These are phyloP conservation scores for Propithecus deckenii DNA, from an alignment of 2,797 vertebrate genomes.

Conservation along the genomic window DNA sequence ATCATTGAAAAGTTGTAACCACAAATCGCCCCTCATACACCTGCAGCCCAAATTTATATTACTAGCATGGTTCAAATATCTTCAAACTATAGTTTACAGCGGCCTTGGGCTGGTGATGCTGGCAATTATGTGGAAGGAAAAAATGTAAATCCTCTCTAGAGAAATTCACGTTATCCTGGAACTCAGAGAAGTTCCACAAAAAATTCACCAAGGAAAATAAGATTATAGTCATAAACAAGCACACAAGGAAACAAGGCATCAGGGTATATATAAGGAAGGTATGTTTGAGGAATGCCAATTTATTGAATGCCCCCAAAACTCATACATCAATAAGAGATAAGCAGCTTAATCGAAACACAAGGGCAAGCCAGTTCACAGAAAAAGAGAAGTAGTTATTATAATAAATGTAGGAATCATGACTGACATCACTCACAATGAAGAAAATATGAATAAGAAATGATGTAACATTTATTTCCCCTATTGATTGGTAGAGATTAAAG, in stretches of 20 bases:
- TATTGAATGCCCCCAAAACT: background rate
- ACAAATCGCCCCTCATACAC: background rate
- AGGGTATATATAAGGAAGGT: background rate
- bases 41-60: background rate
- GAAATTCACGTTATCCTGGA: background rate
- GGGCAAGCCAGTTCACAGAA: background rate
- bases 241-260: background rate
- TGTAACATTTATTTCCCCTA: background rate
- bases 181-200: background rate
- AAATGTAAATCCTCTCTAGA: background rate
- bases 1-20: background rate
- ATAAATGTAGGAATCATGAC: background rate
- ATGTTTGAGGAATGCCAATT: background rate
- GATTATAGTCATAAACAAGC: background rate
- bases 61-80: background rate
- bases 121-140: background rate
- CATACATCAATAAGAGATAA: background rate
- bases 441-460: background rate
- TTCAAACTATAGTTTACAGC: background rate
- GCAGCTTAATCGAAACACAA: background rate
- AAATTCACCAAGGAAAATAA: background rate
- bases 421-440: background rate
- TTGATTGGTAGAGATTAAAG: background rate
- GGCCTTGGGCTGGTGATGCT: background rate
- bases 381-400: background rate